Evolutionary conservation across 2,888 invertebrate genomes (phyloP), one percentile per base, ranked within the genome.

Genomic region (Apamea sordens): DNA sequence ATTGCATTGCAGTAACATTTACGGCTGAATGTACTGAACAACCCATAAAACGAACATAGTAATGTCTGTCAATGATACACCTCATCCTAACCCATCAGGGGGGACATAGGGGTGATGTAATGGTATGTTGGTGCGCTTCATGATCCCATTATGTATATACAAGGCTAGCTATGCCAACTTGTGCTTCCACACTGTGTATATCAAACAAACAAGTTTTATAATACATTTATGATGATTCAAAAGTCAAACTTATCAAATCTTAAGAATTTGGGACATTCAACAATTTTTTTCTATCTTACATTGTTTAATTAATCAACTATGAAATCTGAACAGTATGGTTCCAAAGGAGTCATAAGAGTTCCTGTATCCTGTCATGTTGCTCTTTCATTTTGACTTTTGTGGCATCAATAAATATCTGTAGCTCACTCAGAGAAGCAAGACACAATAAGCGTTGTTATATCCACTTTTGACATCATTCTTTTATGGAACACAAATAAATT

Each of bases 181-280:
- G 86, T 89, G 88, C 80, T 77, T 73, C 36, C 82, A 86, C 84
- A 81, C 89, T 73, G 88, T 89, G 80, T 76, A 53, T 71, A 32
- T 76, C 36, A 65, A 56, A 80, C 44, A 75, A 70, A 71, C 36
- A 78, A 70, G 68, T 80, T 41, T 67, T 67, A 73, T 69, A 75
- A 75, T 69, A 73, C 67, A 80, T 84, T 79, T 64, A 44, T 72
- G 68, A 75, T 50, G 24, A 2, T 61, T 61, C 80, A 85, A 32
- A 85, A 81, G 72, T 64, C 82, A 85, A 85, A 80, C 64, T 68
- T 41, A 80, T 53, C 4, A 24, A 36, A 44, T 50, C 2, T n/a
- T 68, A 13, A 15, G 13, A 59, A 53, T 24, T 10, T 7, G 24
- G 15, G 2, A 36, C 28, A n/a, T 13, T 73, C 64, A 32, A 24